Evolutionary conservation across 2,888 invertebrate genomes (phyloP).

Genomic region (Pimpla rufipes): DNA sequence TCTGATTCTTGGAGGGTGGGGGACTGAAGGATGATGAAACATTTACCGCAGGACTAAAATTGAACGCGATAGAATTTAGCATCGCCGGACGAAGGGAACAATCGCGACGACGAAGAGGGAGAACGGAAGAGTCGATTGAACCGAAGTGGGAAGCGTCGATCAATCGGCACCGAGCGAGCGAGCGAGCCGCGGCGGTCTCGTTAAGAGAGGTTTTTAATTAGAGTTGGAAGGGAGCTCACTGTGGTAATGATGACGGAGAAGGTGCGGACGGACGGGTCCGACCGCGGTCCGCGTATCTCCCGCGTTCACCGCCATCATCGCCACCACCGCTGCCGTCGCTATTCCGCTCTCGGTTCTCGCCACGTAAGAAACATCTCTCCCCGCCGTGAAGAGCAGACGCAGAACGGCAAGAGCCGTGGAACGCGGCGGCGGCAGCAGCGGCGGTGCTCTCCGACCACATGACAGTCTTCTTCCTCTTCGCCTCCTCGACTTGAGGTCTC

Average conservation of each 20-base stretch:
- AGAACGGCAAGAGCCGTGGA: neutral
- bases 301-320: conserved; percentile 41
- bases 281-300: conserved; percentile 56
- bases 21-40: too few species aligned
- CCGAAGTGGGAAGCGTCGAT: neutral
- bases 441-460: conserved; percentile 66
- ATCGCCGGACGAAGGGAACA: neutral
- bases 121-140: neutral
- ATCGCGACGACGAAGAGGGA: neutral
- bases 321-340: conserved; percentile 12
- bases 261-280: conserved; percentile 70
- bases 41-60: neutral
- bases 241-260: conserved; percentile 69
- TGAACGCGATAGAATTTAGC: neutral
- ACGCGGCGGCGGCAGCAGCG: neutral
- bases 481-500: conserved; percentile 61
- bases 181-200: conserved; percentile 35
- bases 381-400: conserved; percentile 5
- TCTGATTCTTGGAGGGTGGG: too few species aligned
- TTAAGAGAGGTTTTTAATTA: conserved; percentile 67
- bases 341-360: conserved; percentile 25
- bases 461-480: conserved; percentile 71
- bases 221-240: conserved; percentile 61
- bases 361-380: conserved; percentile 32
- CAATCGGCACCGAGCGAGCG: neutral